phyloP scores from a whole-genome alignment of 1,140 invertebrate genomes.

The Diploscapter pachys region DNA sequence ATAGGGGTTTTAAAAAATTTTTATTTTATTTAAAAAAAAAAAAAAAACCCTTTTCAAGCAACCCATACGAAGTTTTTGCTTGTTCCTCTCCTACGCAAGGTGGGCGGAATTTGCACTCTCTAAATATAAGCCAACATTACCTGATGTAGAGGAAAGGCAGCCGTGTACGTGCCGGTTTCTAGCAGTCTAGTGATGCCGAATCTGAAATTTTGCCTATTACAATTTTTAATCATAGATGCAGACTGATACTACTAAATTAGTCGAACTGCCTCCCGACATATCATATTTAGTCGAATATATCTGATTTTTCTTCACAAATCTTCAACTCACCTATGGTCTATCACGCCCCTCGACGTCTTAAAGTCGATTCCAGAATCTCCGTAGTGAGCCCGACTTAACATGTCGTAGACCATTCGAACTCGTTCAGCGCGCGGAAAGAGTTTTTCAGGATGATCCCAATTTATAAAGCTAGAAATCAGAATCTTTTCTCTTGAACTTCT shows the following conservation, averaged over 20 bases:
- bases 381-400: constrained; percentile 66
- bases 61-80: no score
- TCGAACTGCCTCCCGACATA: no score
- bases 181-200: constrained; percentile 81
- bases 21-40: constrained; percentile 20
- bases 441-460: constrained; percentile 64
- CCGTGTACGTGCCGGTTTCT: constrained; percentile 78
- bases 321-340: no score
- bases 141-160: constrained; percentile 87
- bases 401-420: constrained; percentile 86
- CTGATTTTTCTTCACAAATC: no score
- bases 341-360: no score
- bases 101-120: no score
- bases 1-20: no score
- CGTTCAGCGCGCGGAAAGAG: constrained; percentile 82
- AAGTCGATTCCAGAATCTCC: neutral
- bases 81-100: no score
- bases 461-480: constrained; percentile 42
- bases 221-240: no score
- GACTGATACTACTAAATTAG: no score
- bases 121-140: constrained; percentile 52
- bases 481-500: neutral
- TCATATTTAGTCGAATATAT: no score
- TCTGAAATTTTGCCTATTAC: no score
- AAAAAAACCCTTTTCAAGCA: constrained; percentile 10